These are phyloP conservation scores for Orycteropus afer DNA, from an alignment of 2,113 vertebrate genomes.

Conservation along the genomic window DNA sequence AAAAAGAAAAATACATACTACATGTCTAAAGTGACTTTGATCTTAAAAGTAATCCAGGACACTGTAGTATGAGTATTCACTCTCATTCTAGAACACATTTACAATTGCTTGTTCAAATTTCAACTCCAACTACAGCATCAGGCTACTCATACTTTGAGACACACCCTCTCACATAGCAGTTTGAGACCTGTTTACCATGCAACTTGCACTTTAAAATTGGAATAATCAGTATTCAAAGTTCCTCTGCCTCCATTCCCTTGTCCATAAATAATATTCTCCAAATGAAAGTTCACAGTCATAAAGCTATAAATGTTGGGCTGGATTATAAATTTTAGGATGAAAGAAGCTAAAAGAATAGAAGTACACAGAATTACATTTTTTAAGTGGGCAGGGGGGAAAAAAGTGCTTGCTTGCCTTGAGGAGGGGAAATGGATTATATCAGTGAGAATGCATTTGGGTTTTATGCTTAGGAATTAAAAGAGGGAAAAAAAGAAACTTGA, in stretches of 20 bases:
- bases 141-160: background rate
- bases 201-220: background rate
- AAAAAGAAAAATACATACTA: conserved; percentile 7
- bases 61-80: background rate
- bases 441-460: background rate
- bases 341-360: conserved; percentile 1
- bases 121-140: background rate
- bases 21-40: background rate
- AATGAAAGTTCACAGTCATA: background rate
- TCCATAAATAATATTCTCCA: background rate
- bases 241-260: background rate
- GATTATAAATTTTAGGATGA: background rate
- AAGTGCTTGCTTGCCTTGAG: background rate
- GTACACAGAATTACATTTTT: background rate
- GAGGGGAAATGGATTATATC: background rate
- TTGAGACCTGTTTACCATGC: conserved; percentile 5
- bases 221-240: conserved; percentile 20
- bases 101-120: background rate
- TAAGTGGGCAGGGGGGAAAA: background rate
- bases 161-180: background rate
- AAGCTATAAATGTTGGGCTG: background rate
- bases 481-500: background rate
- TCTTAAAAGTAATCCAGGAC: background rate
- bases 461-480: background rate
- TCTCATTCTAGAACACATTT: background rate